These are phyloP conservation scores for Lithosia quadra DNA, from an alignment of 2,888 invertebrate genomes.

Conservation along the genomic window DNA sequence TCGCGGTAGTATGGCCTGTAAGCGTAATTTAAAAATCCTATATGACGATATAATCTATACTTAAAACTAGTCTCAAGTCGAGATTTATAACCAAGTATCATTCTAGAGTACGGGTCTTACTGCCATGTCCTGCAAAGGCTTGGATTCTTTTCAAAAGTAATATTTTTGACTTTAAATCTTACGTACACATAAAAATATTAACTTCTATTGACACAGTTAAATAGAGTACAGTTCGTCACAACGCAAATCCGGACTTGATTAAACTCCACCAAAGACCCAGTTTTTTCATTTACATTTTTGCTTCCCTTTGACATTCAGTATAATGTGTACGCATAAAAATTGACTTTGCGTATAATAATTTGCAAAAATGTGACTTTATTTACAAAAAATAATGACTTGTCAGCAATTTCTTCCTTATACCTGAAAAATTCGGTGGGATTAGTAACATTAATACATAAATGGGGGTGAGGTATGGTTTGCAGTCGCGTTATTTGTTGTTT, in stretches of 20 bases:
- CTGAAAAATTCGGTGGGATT: not conserved
- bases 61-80: too few species aligned
- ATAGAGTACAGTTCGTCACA: not conserved
- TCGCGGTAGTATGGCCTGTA: too few species aligned
- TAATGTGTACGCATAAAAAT: constrained; percentile 11
- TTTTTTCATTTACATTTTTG: constrained; percentile 16
- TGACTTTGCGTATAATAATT: constrained; percentile 7
- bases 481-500: not conserved
- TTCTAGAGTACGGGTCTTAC: too few species aligned
- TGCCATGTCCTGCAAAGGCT: not conserved
- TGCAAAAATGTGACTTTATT: constrained; percentile 2
- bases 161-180: not conserved
- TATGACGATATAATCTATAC: too few species aligned
- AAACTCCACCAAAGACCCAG: constrained; percentile 5
- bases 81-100: too few species aligned
- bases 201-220: constrained; percentile 13
- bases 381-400: not conserved
- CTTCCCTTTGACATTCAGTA: constrained; percentile 12
- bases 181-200: not conserved
- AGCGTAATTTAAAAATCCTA: too few species aligned
- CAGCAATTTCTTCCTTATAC: not conserved
- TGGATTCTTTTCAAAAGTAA: not conserved
- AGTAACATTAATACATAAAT: not conserved
- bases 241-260: constrained; percentile 5
- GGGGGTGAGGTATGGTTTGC: not conserved